A percentile compares a stretch with the other conserved stretches of the same genome.
Evolutionary conservation across 2,888 invertebrate genomes (phyloP).

Genomic region (Acanthosepion pharaonis): DNA sequence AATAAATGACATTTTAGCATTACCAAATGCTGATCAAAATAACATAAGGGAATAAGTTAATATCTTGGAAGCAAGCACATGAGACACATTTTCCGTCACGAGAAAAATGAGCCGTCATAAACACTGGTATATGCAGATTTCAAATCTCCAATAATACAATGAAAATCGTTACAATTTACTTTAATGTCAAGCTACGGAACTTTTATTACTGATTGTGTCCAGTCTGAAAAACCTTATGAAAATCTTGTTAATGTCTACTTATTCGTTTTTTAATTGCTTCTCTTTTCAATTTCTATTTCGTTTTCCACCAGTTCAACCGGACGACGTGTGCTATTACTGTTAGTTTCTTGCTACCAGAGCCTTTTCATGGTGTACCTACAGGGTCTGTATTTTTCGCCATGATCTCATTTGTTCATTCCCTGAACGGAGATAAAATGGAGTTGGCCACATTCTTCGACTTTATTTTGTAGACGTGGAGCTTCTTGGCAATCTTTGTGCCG

Average conservation of each 20-base stretch:
- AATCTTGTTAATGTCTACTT: neutral
- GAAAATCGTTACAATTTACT: neutral
- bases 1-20: too few relatives aligned
- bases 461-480: neutral
- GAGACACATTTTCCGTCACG: neutral
- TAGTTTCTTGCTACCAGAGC: neutral
- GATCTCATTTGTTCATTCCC: neutral
- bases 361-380: neutral
- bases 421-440: neutral
- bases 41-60: too few relatives aligned
- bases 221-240: neutral
- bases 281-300: too few relatives aligned
- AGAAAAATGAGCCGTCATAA: neutral
- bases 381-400: neutral
- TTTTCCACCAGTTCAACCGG: too few relatives aligned
- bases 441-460: slow-evolving; percentile 33
- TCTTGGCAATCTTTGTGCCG: neutral
- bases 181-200: neutral
- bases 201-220: neutral
- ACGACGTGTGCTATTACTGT: neutral
- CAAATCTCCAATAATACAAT: neutral
- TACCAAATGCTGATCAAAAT: too few relatives aligned
- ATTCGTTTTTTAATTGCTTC: neutral
- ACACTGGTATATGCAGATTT: neutral
- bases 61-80: too few relatives aligned